phyloP scores from a whole-genome alignment of 2,113 vertebrate genomes.

The Lophochroa leadbeateri region DNA sequence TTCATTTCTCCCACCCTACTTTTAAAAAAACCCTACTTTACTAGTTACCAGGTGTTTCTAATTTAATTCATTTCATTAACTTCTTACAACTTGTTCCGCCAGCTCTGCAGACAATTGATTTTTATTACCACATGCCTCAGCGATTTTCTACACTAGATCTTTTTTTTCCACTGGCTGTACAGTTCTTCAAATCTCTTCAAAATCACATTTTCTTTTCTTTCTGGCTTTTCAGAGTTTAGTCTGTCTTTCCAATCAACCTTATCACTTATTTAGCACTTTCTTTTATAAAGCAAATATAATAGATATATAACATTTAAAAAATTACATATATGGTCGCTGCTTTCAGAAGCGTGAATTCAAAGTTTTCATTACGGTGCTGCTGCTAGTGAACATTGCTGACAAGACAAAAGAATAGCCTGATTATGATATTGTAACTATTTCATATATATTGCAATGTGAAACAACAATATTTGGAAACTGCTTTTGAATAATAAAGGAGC shows the following conservation, averaged over 20 bases:
- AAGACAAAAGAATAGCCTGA: background rate
- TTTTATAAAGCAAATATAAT: background rate
- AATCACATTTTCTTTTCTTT: background rate
- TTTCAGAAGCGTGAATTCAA: background rate
- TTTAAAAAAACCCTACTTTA: background rate
- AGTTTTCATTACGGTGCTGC: background rate
- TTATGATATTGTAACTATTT: background rate
- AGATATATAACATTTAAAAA: background rate
- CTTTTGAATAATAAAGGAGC: background rate
- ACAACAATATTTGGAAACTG: background rate
- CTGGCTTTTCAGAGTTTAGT: background rate
- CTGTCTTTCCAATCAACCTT: background rate
- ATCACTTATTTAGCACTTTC: background rate
- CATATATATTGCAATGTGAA: background rate
- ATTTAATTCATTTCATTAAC: slow-evolving; percentile 56
- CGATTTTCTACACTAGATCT: background rate
- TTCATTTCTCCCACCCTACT: background rate
- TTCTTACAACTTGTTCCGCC: slow-evolving; percentile 46
- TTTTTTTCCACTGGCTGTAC: background rate
- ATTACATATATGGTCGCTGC: background rate
- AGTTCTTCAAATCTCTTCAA: background rate
- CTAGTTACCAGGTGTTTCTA: slow-evolving; percentile 45
- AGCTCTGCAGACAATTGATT: slow-evolving; percentile 56
- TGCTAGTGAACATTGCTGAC: background rate
- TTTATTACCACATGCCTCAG: slow-evolving; percentile 27